Percentiles rank a stretch among this genome's conserved stretches.
phyloP scores from a whole-genome alignment of 2,888 invertebrate genomes.

The Dolichomitus sp. region DNA sequence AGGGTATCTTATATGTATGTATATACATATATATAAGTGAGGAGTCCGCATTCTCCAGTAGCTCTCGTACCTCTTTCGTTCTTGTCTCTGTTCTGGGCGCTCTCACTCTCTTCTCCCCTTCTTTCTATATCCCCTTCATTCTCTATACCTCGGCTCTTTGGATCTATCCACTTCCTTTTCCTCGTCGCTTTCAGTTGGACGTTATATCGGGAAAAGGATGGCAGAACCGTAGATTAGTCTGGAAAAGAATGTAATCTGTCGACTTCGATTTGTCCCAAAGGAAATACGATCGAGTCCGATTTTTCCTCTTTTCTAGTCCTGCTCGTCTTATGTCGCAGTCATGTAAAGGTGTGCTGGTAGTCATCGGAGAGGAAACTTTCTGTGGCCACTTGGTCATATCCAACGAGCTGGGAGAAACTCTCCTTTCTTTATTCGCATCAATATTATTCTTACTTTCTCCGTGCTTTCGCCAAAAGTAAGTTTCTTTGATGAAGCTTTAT shows the following conservation, averaged over 20 bases:
- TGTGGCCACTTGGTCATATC: not conserved
- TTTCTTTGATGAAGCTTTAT: not conserved
- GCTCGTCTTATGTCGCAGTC: not conserved
- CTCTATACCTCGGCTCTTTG: conserved; percentile 9
- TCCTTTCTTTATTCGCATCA: not conserved
- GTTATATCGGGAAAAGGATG: conserved; percentile 46
- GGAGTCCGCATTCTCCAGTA: conserved; percentile 26
- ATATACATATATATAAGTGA: conserved; percentile 15
- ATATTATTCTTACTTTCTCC: not conserved
- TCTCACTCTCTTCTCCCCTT: conserved; percentile 15
- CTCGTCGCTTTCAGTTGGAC: conserved; percentile 25
- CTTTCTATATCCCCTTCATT: conserved; percentile 20
- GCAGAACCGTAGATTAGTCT: conserved; percentile 27
- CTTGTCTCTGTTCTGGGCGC: conserved; percentile 5
- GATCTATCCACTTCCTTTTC: conserved; percentile 31
- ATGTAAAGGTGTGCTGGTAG: not conserved
- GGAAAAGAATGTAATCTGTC: conserved; percentile 48
- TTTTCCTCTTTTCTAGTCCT: conserved; percentile 18
- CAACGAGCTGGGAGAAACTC: not conserved
- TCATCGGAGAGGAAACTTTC: not conserved
- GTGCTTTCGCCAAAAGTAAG: not conserved
- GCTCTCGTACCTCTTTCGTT: conserved; percentile 36
- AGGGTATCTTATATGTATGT: not conserved
- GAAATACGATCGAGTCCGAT: conserved; percentile 34
- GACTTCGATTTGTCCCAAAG: conserved; percentile 43